Evolutionary conservation across 2,113 vertebrate species (phyloP), one percentile per base, ranked within the genome.

Genomic region (Tenebrosternarchus preto): DNA sequence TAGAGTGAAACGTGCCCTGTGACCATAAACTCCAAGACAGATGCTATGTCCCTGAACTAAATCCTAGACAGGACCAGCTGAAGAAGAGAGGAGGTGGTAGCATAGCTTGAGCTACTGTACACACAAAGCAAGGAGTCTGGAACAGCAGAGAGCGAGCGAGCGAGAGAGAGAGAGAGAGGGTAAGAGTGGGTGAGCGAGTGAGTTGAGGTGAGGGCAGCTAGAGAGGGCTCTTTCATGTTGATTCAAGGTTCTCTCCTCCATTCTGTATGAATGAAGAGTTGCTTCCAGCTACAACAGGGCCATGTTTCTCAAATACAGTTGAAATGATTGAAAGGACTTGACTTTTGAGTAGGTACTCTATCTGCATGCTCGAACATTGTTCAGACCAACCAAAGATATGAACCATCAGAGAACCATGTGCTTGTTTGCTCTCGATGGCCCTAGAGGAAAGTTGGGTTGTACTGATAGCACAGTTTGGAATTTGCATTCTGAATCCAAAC

Each of bases 211-310:
- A 76, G 16, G 43, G 8, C 57, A 80, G 57, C 56, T 66, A 29
- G 55, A 70, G 64, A 36, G 36, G 19, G 22, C 63, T 29, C 60
- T 81, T 84, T 84, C 78, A 77, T 83, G n/a, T 53, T 15, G 76
- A 78, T 71, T 70, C 64, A 75, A 7, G 22, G 36, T 73, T 76
- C 50, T 79, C 12, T 20, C 57, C 60, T 76, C 12, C 24, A 22
- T 77, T 73, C 33, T 59, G 56, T 70, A 59, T 63, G 36, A 84
- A 81, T 78, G 36, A 36, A 59, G 75, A 61, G 56, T 74, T 33
- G 66, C 71, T 75, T 9, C 77, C 0, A 61, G 68, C 6, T 66
- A 57, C 15, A n/a, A 16, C 25, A 19, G 73, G 68, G 60, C 16
- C 36, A 4, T 12, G 29, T 33, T 53, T 63, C n/a, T 80, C 8